Conservation (phyloP, 2,888 invertebrate genomes). For the Atrina japonica region DNA sequence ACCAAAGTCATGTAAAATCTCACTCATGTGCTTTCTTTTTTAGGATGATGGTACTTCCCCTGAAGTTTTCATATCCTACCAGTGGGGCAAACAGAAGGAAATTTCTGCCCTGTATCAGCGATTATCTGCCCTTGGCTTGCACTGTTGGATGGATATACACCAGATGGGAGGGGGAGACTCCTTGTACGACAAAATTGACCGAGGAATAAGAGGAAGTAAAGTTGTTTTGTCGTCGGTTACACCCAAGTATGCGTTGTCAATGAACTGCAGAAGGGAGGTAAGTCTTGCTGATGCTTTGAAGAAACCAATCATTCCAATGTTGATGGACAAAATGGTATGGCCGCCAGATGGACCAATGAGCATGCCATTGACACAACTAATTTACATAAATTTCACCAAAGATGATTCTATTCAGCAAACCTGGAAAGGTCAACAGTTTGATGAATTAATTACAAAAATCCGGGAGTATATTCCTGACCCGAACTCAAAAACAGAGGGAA, state of each 20-base stretch:
- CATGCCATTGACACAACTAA: conserved; percentile 67
- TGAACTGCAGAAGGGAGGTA: conserved; percentile 71
- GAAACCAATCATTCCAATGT: conserved; percentile 72
- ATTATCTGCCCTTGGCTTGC: conserved; percentile 64
- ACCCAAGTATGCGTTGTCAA: conserved; percentile 65
- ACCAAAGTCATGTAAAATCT: too few relatives aligned
- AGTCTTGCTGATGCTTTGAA: conserved; percentile 69
- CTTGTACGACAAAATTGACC: conserved; percentile 75
- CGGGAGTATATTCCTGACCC: conserved; percentile 38
- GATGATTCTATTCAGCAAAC: conserved; percentile 48
- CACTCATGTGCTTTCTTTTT: neutral
- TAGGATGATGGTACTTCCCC: conserved; percentile 21
- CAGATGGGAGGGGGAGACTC: conserved; percentile 79
- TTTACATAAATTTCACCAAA: conserved; percentile 62
- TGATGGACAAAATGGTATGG: conserved; percentile 69
- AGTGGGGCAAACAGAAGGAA: conserved; percentile 76
- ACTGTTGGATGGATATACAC: conserved; percentile 76
- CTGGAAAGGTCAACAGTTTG: conserved; percentile 58
- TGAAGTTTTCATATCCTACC: conserved; percentile 74
- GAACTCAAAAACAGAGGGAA: too few relatives aligned
- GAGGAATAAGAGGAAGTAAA: conserved; percentile 62
- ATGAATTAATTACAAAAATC: conserved; percentile 52
- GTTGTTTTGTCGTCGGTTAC: conserved; percentile 63
- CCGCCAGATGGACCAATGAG: conserved; percentile 75
- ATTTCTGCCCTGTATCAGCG: conserved; percentile 62